Base-by-base conservation (phyloP, 2,888 invertebrate genomes). In the Drosophila suboccidentalis region DNA sequence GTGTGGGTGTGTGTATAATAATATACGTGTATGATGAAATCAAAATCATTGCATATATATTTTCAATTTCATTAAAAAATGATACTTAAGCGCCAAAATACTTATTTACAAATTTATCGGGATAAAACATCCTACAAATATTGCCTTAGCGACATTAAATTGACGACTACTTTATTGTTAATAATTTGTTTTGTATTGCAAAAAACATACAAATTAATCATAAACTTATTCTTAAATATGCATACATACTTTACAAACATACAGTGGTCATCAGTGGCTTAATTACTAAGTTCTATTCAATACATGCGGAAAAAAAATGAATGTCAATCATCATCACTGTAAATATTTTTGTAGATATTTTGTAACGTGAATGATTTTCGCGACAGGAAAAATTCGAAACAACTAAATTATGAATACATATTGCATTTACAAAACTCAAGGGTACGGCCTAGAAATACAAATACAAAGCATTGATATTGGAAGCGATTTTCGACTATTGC, bases 201-300 rank as follows among this genome's bases (percentile, higher is more conserved):
- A 80, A 79, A 69, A 69, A 70, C 72, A 80, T 84, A 86, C 80
- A 82, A 74, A 79, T 87, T 76, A 63, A 43, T 41, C 47, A 39
- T 69, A 66, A 80, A 82, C 83, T 82, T 86, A 85, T 62, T 43
- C 43, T 71, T 71, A 69, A 82, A 74, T 76, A 80, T 84, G 80
- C 80, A 78, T 71, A 83, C 87, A 88, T 86, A 88, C 80, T 84
- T 88, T 84, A 84, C 84, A 84, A 86, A 88, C 88, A 82, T 86
- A 78, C 87, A 87, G 68, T 87, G 82, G 67, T 82, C 75, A 80
- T 49, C 54, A 78, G 75, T 65, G 69, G 62, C 87, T 85, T 86
- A 86, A 65, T 72, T 78, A 63, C 49, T 39, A 36, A 34, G 47
- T 58, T 62, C 64, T 70, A 79, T 53, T 84, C 71, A 71, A 71